Base-by-base conservation (phyloP, 2,797 vertebrate species). In the Valencia hispanica region DNA sequence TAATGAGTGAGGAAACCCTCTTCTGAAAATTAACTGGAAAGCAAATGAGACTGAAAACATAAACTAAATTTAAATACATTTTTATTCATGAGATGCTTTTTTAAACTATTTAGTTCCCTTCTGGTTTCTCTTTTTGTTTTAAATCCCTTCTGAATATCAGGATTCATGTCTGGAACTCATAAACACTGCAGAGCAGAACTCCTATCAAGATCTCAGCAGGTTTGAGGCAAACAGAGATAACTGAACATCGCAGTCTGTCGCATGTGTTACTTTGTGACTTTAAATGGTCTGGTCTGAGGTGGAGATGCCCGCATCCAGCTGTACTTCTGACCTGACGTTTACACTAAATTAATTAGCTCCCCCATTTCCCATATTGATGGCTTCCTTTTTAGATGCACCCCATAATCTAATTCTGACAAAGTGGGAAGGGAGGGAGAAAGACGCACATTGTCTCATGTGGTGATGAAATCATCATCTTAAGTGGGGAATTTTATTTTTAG, bases 1-100 rank as follows among this genome's bases (percentile, higher is more conserved):
- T 61, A 47, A 27, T 27, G 32, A 59, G 18, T 10, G 61, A 73
- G 55, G 61, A 70, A 51, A 43, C 70, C 32, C 85, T n/a, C 83
- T 83, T 80, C 86, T 82, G 86, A 71, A 80, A 88, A 79, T 82
- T 73, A 84, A 75, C 84, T 84, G 43, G 79, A 72, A 85, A 86
- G 68, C 2, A 32, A 59, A 79, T 61, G 69, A 73, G 61, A 32
- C 50, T 32, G 27, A 57, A 63, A 72, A 75, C 41, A 68, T 71
- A 18, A 61, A 70, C 4, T 15, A 11, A 17, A 45, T 17, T 41
- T 8, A 14, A 0, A 32, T 7, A 7, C 27, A 9, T 48, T 39
- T 75, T 10, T 41, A 8, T 30, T 25, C 47, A 73, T 25, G 2
- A 5, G 39, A n/a, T 59, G n/a, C 18, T 6, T n/a, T 17, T 30